Base-by-base conservation (phyloP, 2,113 vertebrate genomes). In the Myrmecobius fasciatus region DNA sequence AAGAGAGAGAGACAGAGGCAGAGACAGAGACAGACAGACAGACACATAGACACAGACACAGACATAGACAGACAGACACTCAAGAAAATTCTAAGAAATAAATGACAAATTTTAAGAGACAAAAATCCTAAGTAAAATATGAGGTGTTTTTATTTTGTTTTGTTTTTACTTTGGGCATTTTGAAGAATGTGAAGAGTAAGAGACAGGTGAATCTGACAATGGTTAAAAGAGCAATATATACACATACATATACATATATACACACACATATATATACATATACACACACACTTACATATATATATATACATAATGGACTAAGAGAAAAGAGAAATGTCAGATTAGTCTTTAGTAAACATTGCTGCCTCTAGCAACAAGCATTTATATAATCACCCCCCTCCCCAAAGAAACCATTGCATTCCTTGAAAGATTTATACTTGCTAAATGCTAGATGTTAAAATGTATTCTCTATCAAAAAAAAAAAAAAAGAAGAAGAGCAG, bases 351-450 rank as follows among this genome's bases (percentile, higher is more conserved):
- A 91, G 91, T 92, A 91, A 94, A 49, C 25, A 83, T 96, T 89
- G 43, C 46, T 93, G 8, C 28, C 31, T 47, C 1, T 91, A 91
- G 91, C 46, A 93, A 94, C 17, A 75, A 89, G 48, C 47, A 17
- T 94, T 93, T 92, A 48, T n/a, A 94, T 93, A 83, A 49, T 75
- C 91, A 92, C 93, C 75, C 43, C 11, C 93, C 75, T 36, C 11
- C 91, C 10, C 6, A 91, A 46, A 83, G 91, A 95, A 95, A 93
- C 14, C 89, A 17, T 53, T 46, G 46, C 1, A 52, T n/a, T 53
- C 2, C 53, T 12, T 94, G 11, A 54, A 96, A 95, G 89, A 25
- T 54, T 92, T 92, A 53, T 0, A 92, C 1, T 25, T 92, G n/a
- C n/a, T 90, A 26, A 94, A 48, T 92, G 2, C 51, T 49, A 93